phyloP scores from a whole-genome alignment of 2,888 invertebrate species.

The Calliphora vomitoria region DNA sequence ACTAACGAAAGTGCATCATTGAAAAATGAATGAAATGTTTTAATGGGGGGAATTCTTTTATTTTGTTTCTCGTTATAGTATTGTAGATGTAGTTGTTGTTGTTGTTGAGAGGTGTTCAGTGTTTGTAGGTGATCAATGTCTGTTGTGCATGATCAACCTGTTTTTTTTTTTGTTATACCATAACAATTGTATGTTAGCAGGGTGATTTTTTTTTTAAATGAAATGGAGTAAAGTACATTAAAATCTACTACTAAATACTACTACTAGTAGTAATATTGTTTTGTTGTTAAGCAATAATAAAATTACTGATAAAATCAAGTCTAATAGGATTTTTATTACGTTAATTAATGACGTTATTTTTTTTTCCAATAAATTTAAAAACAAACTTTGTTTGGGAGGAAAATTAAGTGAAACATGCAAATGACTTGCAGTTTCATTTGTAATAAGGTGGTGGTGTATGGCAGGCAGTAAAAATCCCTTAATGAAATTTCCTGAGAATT shows the following conservation, averaged over 20 bases:
- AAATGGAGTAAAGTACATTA: background rate
- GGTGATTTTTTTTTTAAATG: conserved; percentile 8
- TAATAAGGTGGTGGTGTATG: background rate
- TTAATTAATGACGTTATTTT: conserved; percentile 38
- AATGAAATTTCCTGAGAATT: conserved; percentile 36
- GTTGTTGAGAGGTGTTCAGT: conserved; percentile 11
- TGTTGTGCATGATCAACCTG: conserved; percentile 66
- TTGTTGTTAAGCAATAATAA: background rate
- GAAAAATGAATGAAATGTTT: conserved; percentile 70
- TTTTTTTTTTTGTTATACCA: conserved; percentile 25
- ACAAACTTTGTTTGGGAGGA: conserved; percentile 27
- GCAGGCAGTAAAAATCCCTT: background rate
- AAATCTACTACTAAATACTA: background rate
- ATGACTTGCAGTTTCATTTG: conserved; percentile 54
- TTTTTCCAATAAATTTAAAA: background rate
- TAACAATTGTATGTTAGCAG: conserved; percentile 42
- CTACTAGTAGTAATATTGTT: background rate
- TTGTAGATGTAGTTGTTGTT: background rate
- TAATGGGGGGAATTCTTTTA: conserved; percentile 66
- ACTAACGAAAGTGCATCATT: conserved; percentile 71
- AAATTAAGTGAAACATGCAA: conserved; percentile 7
- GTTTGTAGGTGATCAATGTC: conserved; percentile 54
- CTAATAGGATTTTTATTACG: conserved; percentile 43
- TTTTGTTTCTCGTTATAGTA: conserved; percentile 21
- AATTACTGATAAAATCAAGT: too few relatives aligned